Conservation (phyloP, 2,797 vertebrate species). For the Anniella stebbinsi region DNA sequence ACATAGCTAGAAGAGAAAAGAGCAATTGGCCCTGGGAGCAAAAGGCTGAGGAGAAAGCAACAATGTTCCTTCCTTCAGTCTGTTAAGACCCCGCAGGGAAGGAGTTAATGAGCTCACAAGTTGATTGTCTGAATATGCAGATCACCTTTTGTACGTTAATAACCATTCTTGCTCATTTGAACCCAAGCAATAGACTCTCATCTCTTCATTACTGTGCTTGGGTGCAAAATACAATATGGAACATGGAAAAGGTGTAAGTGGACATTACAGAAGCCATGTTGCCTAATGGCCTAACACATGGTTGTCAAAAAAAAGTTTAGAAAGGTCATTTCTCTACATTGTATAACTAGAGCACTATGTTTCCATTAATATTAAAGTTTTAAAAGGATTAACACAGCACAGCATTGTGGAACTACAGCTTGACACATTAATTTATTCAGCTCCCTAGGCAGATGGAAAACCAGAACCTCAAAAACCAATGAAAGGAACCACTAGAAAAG, state of each 20-base stretch:
- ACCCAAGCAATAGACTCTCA: not conserved
- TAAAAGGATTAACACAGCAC: conserved; percentile 25
- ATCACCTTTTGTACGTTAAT: not conserved
- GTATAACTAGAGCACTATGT: conserved; percentile 14
- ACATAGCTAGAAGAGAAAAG: too few species aligned
- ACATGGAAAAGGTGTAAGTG: not conserved
- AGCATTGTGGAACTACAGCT: conserved; percentile 37
- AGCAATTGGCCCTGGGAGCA: too few species aligned
- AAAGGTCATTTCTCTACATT: conserved; percentile 19
- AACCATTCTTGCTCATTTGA: not conserved
- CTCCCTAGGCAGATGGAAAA: not conserved
- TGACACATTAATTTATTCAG: conserved; percentile 29
- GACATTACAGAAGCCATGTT: not conserved
- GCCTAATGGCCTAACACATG: not conserved
- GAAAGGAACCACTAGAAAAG: not conserved
- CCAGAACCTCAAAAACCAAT: conserved; percentile 19
- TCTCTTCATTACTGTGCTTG: not conserved
- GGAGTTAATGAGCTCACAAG: not conserved
- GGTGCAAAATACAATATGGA: not conserved
- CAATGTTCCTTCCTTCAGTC: not conserved
- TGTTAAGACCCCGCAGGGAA: not conserved
- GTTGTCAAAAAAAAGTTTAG: not conserved
- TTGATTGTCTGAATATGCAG: conserved; percentile 2
- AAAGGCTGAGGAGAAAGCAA: not conserved
- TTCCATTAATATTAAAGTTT: conserved; percentile 25